Conservation (phyloP, 2,888 invertebrate species). For the Macropis europaea region DNA sequence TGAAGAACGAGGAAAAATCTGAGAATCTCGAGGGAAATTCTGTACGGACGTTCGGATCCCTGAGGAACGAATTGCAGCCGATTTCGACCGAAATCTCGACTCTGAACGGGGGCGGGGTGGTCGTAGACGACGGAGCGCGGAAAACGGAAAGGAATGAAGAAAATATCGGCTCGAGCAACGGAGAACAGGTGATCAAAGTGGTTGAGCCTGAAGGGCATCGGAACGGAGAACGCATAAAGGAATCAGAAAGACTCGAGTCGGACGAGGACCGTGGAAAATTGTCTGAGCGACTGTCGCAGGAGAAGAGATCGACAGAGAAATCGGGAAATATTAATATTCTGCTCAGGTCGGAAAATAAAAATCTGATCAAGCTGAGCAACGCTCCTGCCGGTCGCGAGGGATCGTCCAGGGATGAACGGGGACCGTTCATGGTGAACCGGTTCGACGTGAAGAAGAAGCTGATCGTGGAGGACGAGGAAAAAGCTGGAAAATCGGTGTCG, state of each 20-base stretch:
- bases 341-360: slow-evolving; percentile 35
- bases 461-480: slow-evolving; percentile 5
- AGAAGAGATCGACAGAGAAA: background rate
- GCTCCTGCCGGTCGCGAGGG: background rate
- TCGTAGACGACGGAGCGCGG: background rate
- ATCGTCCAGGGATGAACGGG: background rate
- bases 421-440: slow-evolving; percentile 14
- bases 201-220: slow-evolving; percentile 34
- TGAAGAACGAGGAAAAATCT: background rate
- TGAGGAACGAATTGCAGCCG: slow-evolving; percentile 36
- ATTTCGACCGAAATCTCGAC: slow-evolving; percentile 8
- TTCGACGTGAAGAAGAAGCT: slow-evolving; percentile 23
- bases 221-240: slow-evolving; percentile 19
- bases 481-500: slow-evolving; percentile 7
- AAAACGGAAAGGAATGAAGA: slow-evolving; percentile 25
- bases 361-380: slow-evolving; percentile 30
- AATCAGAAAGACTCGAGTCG: background rate
- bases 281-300: background rate
- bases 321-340: slow-evolving; percentile 32
- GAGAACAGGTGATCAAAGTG: slow-evolving; percentile 45
- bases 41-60: slow-evolving; percentile 18
- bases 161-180: slow-evolving; percentile 15
- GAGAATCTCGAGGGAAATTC: slow-evolving; percentile 41
- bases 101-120: background rate
- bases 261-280: slow-evolving; percentile 23